Percentiles rank a stretch among this genome's conserved stretches.
These are phyloP conservation scores for Zaprionus taronus DNA, from an alignment of 1,140 invertebrate species.

Conservation along the genomic window DNA sequence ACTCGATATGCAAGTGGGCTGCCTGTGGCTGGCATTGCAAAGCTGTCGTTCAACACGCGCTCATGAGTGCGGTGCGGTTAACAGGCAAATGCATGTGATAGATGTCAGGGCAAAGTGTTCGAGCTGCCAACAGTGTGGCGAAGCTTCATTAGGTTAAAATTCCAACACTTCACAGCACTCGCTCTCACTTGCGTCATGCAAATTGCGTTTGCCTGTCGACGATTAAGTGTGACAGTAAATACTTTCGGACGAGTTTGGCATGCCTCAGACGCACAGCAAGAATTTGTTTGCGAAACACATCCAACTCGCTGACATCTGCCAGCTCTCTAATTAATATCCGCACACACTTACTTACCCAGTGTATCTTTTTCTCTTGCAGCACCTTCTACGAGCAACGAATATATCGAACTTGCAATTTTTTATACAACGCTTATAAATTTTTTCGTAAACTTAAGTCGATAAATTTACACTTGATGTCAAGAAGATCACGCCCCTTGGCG, in stretches of 20 bases:
- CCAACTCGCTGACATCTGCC: not conserved
- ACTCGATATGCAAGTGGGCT: constrained; percentile 48
- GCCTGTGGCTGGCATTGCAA: constrained; percentile 6
- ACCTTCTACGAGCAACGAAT: constrained; percentile 69
- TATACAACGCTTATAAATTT: constrained; percentile 52
- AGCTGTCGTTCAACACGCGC: constrained; percentile 25
- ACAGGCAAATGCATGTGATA: constrained; percentile 75
- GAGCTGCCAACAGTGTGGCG: constrained; percentile 30
- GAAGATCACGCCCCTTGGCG: constrained; percentile 23
- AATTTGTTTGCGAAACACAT: constrained; percentile 29
- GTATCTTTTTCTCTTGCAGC: constrained; percentile 44
- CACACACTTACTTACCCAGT: not conserved
- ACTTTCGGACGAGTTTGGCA: constrained; percentile 55
- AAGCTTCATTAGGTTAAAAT: constrained; percentile 65
- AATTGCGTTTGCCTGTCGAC: constrained; percentile 59
- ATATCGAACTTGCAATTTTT: constrained; percentile 72
- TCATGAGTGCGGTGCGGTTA: constrained; percentile 25
- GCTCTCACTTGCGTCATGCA: constrained; percentile 18
- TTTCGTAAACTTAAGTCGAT: constrained; percentile 46
- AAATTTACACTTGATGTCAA: constrained; percentile 30
- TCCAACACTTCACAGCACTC: constrained; percentile 24
- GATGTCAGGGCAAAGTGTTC: constrained; percentile 58
- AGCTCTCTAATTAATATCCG: not conserved
- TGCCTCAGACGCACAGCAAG: constrained; percentile 22
- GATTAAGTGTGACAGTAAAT: constrained; percentile 76